A percentile compares a stretch with the other conserved stretches of the same genome.
These are phyloP conservation scores for Caloenas nicobarica DNA, from an alignment of 2,113 vertebrate genomes.

Conservation along the genomic window DNA sequence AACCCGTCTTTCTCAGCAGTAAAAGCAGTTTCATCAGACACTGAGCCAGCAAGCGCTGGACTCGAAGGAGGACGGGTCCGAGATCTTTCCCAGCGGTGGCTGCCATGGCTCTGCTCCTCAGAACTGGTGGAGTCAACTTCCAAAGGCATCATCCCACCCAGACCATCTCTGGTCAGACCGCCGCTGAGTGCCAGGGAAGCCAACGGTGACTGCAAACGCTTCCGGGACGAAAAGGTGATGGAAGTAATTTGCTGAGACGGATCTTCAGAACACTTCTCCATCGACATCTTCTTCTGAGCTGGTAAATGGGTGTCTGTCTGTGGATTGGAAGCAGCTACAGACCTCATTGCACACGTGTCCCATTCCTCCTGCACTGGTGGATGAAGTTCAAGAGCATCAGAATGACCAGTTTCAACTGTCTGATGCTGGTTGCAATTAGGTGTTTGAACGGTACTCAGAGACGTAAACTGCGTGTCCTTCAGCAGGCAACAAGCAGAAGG, in stretches of 20 bases:
- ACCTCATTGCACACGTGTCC: constrained; percentile 31
- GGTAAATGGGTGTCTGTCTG: not conserved
- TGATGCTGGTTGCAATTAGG: not conserved
- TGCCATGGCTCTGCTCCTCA: not conserved
- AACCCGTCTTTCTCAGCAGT: not conserved
- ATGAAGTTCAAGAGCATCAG: not conserved
- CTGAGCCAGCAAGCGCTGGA: not conserved
- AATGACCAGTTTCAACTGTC: not conserved
- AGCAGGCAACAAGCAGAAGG: not conserved
- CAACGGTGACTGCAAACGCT: constrained; percentile 47
- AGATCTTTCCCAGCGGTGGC: not conserved
- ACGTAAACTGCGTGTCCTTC: not conserved
- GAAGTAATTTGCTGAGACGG: constrained; percentile 65
- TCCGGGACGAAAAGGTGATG: constrained; percentile 74
- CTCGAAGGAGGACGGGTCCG: not conserved
- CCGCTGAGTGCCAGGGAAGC: not conserved
- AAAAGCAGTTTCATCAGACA: not conserved
- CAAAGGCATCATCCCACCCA: constrained; percentile 4
- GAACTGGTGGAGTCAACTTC: not conserved
- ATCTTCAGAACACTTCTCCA: not conserved
- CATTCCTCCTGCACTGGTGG: not conserved
- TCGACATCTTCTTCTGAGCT: not conserved
- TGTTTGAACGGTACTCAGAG: not conserved
- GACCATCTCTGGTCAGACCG: constrained; percentile 7
- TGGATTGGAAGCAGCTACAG: not conserved